Evolutionary conservation across 2,113 vertebrate genomes (phyloP).

Genomic region (Circaetus cinerascens): DNA sequence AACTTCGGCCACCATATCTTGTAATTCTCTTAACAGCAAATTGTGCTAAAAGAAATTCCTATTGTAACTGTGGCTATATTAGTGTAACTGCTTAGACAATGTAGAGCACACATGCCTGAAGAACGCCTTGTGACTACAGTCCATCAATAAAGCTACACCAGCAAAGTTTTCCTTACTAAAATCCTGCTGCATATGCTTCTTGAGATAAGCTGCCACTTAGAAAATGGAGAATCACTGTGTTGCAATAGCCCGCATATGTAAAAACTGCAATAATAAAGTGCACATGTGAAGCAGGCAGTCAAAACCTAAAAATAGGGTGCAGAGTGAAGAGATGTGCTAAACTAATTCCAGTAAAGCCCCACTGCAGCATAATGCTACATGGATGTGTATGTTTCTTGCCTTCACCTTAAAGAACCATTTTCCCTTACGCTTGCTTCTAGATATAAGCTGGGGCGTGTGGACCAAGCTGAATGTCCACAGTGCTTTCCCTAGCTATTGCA

Average conservation of each 20-base stretch:
- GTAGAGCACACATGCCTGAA: rapidly evolving
- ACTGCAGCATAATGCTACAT: rapidly evolving
- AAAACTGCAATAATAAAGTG: background rate
- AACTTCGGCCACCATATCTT: background rate
- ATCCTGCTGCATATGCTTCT: background rate
- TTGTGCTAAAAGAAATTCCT: background rate
- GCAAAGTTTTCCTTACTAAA: background rate
- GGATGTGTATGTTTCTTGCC: background rate
- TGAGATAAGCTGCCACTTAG: background rate
- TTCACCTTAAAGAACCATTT: background rate
- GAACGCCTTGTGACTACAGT: background rate
- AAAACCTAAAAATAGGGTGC: background rate
- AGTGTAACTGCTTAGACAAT: background rate
- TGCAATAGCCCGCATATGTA: background rate
- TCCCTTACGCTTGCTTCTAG: background rate
- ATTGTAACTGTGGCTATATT: rapidly evolving
- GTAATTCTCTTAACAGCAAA: background rate
- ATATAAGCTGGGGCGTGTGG: background rate
- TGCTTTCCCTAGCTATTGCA: background rate
- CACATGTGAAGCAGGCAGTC: background rate
- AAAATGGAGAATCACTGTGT: background rate
- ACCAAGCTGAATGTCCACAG: rapidly evolving
- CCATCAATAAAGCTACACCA: background rate
- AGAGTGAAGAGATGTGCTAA: background rate
- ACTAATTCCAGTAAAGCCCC: background rate